Base-by-base conservation (phyloP, 1,140 invertebrate species). In the Holcopasites calliopsidis region DNA sequence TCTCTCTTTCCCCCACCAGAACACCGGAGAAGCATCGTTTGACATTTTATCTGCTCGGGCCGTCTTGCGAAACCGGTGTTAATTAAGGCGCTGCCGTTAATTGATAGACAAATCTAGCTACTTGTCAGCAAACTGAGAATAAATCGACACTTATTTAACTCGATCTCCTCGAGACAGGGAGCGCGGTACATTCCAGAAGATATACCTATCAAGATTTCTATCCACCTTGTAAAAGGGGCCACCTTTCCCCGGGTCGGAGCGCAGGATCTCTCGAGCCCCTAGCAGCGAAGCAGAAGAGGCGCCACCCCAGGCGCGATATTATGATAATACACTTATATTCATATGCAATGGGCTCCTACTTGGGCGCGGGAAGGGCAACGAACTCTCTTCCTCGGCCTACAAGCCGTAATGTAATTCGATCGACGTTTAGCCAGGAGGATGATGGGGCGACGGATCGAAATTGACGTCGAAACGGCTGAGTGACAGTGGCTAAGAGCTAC, bases 261-360 rank as follows among this genome's bases (percentile, higher is more conserved):
- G 57, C 40, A 13, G 50, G 77, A 76, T 83, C 83, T n/a, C n/a
- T 79, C 69, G 52, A 76, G 70, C 82, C 80, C 80, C 80, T 76
- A 61, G 76, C 72, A 75, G 47, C 61, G 68, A 83, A 68, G 54
- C 76, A 83, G 80, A 83, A 79, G 80, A 69, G 77, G 71, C 83
- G 78, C 75, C 74, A 77, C 72, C 80, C 83, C 69, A 71, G 64
- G 44, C 58, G 60, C 47, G 76, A 84, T 87, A 90, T 90, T 88
- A 90, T 89, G 87, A 88, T 90, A 90, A 90, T 90, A 86, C 84
- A 90, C 84, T 88, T 87, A 86, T 88, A 90, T 90, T 90, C 87
- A 88, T 90, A 88, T 83, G 85, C 85, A 86, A 82, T 83, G 64
- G 66, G 88, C 84, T 85, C 78, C 76, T 82, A n/a, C 73, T 79